A percentile compares a stretch with the other conserved stretches of the same genome.
Conservation (phyloP, 2,113 vertebrate species). For the Syrmaticus mikado region DNA sequence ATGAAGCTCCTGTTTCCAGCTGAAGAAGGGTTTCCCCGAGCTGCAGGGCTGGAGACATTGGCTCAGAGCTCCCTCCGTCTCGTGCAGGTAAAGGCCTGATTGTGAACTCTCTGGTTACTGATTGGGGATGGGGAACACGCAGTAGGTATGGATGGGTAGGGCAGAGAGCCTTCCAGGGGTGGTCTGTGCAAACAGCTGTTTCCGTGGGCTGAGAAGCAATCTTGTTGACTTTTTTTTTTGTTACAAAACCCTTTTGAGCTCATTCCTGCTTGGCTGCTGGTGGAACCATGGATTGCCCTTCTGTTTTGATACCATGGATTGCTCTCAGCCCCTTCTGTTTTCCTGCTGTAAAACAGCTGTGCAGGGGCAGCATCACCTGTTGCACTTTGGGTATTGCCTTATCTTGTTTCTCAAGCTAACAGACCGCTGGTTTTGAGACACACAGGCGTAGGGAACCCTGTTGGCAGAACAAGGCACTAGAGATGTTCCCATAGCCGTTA, state of each 20-base stretch:
- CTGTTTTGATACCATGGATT: not conserved
- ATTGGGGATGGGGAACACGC: not conserved
- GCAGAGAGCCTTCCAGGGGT: not conserved
- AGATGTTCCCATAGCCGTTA: not conserved
- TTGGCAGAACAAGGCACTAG: not conserved
- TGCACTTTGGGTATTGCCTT: not conserved
- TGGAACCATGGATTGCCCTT: not conserved
- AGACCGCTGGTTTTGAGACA: not conserved
- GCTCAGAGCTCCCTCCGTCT: conserved; percentile 22
- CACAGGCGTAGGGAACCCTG: accelerated
- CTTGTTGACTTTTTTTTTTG: not conserved
- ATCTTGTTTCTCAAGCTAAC: accelerated
- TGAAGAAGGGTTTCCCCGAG: not conserved
- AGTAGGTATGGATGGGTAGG: not conserved
- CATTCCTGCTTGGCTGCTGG: not conserved
- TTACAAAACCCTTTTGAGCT: not conserved
- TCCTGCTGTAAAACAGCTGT: not conserved
- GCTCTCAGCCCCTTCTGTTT: not conserved
- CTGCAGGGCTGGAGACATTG: not conserved
- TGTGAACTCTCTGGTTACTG: conserved; percentile 13
- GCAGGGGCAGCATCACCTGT: accelerated
- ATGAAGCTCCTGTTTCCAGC: not conserved
- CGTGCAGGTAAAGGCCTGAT: conserved; percentile 15
- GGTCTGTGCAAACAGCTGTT: not conserved
- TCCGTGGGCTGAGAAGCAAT: not conserved